Percentiles rank a stretch among this genome's conserved stretches.
Evolutionary conservation across 2,888 invertebrate species (phyloP).

Genomic region (Heliconius hortense): DNA sequence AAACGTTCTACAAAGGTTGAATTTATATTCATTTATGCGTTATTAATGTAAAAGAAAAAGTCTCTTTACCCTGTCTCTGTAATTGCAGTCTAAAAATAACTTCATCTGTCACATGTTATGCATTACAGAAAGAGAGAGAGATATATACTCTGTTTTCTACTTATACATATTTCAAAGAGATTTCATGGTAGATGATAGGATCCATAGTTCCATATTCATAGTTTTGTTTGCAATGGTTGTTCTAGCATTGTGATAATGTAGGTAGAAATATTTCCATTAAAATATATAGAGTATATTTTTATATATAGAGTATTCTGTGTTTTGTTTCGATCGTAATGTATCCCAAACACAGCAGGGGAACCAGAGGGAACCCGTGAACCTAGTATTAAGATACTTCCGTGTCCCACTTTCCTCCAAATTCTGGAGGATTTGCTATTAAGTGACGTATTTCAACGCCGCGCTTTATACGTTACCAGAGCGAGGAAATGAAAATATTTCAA

Average conservation of each 20-base stretch:
- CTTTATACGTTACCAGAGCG: background rate
- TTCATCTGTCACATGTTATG: background rate
- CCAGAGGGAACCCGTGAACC: background rate
- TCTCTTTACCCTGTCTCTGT: background rate
- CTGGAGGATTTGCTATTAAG: background rate
- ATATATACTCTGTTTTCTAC: background rate
- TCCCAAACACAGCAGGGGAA: too few relatives aligned
- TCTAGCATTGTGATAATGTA: background rate
- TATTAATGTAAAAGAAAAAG: conserved; percentile 2
- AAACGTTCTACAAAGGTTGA: background rate
- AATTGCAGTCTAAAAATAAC: background rate
- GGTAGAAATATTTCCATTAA: background rate
- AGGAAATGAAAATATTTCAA: too few relatives aligned
- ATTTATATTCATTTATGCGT: background rate
- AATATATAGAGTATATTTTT: too few relatives aligned
- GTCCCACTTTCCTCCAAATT: too few relatives aligned
- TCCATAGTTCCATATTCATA: too few relatives aligned
- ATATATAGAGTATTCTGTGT: too few relatives aligned
- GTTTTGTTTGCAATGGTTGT: background rate
- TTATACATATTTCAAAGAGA: background rate
- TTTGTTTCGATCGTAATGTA: too few relatives aligned
- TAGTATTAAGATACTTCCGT: background rate
- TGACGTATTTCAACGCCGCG: background rate
- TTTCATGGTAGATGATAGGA: too few relatives aligned
- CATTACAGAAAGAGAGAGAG: background rate